These are phyloP conservation scores for Galaxias olidus DNA, from an alignment of 2,797 vertebrate genomes.

Conservation along the genomic window DNA sequence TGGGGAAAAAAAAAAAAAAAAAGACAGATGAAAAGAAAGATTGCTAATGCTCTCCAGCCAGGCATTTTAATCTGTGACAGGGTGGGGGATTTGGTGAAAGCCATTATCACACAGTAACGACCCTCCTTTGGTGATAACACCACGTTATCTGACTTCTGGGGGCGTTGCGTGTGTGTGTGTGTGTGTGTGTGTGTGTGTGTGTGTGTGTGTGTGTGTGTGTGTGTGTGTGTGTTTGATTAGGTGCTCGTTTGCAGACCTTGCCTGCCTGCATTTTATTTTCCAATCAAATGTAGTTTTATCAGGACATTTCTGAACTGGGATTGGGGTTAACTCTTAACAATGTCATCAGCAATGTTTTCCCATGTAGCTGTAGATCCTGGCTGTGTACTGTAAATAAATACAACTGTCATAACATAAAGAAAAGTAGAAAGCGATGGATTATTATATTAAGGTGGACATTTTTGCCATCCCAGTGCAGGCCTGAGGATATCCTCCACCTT, in stretches of 20 bases:
- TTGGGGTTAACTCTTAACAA: no score
- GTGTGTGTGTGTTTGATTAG: not conserved
- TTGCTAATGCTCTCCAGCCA: slow-evolving; percentile 84
- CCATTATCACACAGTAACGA: slow-evolving; percentile 83
- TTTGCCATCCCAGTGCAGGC: no score
- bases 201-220: slow-evolving; percentile 9
- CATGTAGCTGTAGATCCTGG: no score
- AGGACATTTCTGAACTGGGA: no score
- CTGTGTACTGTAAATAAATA: no score
- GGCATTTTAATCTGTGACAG: slow-evolving; percentile 91
- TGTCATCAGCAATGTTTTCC: no score
- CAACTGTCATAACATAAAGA: no score
- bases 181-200: not conserved
- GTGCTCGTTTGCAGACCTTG: not conserved
- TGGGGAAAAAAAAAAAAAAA: slow-evolving; percentile 51
- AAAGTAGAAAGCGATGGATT: no score
- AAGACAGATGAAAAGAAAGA: slow-evolving; percentile 84
- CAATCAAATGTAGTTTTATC: no score
- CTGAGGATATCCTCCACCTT: no score
- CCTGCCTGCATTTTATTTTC: no score
- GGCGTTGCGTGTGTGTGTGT: slow-evolving; percentile 3
- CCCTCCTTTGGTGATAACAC: slow-evolving; percentile 82
- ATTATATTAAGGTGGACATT: no score
- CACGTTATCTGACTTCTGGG: slow-evolving; percentile 2
- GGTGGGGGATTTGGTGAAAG: slow-evolving; percentile 87